Percentiles rank a stretch among this genome's conserved stretches.
Conservation (phyloP, 2,888 invertebrate species). For the Orchesellides sinensis region DNA sequence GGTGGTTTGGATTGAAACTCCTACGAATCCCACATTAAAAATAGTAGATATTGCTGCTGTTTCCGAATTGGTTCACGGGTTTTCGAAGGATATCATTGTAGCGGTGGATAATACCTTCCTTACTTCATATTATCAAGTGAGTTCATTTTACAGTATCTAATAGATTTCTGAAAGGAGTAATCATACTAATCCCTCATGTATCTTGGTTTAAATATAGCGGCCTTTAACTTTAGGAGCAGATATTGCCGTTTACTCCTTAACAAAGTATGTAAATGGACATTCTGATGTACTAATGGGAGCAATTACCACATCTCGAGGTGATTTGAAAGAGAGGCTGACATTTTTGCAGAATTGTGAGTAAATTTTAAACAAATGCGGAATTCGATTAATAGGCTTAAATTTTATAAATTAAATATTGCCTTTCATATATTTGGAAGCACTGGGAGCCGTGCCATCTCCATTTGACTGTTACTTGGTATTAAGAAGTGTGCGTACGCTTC, state of each 20-base stretch:
- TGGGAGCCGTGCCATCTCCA: slow-evolving; percentile 76
- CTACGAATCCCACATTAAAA: slow-evolving; percentile 81
- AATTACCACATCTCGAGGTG: slow-evolving; percentile 85
- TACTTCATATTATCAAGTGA: slow-evolving; percentile 79
- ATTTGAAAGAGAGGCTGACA: slow-evolving; percentile 84
- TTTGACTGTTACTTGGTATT: slow-evolving; percentile 82
- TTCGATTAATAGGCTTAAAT: too few species aligned
- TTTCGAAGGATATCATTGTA: slow-evolving; percentile 77
- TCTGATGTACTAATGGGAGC: slow-evolving; percentile 98
- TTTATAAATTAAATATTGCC: too few species aligned
- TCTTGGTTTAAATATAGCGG: slow-evolving; percentile 83
- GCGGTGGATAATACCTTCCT: slow-evolving; percentile 82
- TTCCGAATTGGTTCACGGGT: slow-evolving; percentile 76
- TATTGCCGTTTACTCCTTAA: slow-evolving; percentile 90
- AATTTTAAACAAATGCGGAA: background rate
- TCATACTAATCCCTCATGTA: too few species aligned
- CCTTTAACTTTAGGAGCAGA: slow-evolving; percentile 95
- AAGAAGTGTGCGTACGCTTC: slow-evolving; percentile 80
- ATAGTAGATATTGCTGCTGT: slow-evolving; percentile 80
- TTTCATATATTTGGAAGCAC: too few species aligned
- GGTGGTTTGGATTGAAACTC: slow-evolving; percentile 82
- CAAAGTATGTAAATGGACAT: slow-evolving; percentile 98
- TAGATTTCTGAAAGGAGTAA: too few species aligned
- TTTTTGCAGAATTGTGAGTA: slow-evolving; percentile 90
- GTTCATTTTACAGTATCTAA: background rate